phyloP scores from a whole-genome alignment of 2,113 vertebrate species.

The Nestor notabilis region DNA sequence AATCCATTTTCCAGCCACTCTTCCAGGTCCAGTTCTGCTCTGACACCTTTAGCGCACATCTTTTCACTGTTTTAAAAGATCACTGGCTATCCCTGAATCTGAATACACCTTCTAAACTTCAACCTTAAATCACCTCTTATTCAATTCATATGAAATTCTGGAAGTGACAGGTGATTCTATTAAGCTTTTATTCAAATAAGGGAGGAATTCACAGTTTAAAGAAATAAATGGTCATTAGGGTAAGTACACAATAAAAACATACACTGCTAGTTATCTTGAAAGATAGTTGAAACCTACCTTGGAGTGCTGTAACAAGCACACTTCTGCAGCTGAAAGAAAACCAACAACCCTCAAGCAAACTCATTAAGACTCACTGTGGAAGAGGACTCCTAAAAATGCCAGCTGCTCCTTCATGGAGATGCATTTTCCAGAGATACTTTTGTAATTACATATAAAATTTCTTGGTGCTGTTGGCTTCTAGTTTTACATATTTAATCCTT shows the following conservation, averaged over 20 bases:
- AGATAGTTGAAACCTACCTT: neutral
- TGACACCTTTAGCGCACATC: neutral
- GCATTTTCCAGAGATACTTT: neutral
- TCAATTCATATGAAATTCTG: neutral
- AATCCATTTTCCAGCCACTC: neutral
- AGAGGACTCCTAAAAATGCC: neutral
- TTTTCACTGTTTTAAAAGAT: neutral
- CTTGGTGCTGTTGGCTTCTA: neutral
- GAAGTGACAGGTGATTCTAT: neutral
- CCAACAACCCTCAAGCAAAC: neutral
- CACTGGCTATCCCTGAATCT: neutral
- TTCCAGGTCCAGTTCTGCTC: neutral
- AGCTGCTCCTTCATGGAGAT: neutral
- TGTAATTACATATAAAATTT: neutral
- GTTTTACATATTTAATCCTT: neutral
- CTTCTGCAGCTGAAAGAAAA: neutral
- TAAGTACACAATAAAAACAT: neutral
- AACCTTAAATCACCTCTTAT: neutral
- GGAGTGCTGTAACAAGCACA: neutral
- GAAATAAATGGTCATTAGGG: neutral
- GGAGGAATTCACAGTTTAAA: neutral
- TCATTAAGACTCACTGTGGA: neutral
- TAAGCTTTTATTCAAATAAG: neutral
- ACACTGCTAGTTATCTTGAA: neutral
- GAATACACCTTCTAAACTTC: neutral